Evolutionary conservation across 2,888 invertebrate species (phyloP).

Genomic region (Eremobia ochroleuca): DNA sequence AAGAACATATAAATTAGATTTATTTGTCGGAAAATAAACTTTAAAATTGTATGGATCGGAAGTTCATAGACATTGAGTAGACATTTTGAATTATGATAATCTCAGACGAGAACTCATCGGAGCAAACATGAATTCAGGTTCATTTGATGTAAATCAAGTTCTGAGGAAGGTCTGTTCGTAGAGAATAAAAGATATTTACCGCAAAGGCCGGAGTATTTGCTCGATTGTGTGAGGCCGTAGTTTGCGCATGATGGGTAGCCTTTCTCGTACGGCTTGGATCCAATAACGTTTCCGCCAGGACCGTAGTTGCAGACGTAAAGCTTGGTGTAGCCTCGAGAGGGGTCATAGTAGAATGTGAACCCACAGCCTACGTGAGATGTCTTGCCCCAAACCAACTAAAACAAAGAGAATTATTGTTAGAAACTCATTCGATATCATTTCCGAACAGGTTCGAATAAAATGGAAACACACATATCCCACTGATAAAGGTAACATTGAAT

Average conservation of each 20-base stretch:
- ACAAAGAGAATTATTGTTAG: slow-evolving; percentile 53
- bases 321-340: slow-evolving; percentile 94
- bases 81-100: neutral
- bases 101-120: neutral
- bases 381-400: slow-evolving; percentile 96
- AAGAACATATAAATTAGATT: slow-evolving; percentile 63
- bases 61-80: neutral
- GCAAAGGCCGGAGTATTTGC: slow-evolving; percentile 94
- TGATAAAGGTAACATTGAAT: slow-evolving; percentile 47
- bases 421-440: slow-evolving; percentile 26
- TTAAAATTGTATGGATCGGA: neutral
- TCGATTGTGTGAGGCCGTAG: slow-evolving; percentile 93
- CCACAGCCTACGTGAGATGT: slow-evolving; percentile 97
- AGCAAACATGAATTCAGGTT: neutral
- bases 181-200: slow-evolving; percentile 89
- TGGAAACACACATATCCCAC: slow-evolving; percentile 7
- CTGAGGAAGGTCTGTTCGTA: neutral
- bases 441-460: slow-evolving; percentile 9
- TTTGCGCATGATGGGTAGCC: slow-evolving; percentile 94
- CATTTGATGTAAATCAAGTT: neutral
- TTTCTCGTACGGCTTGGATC: slow-evolving; percentile 94
- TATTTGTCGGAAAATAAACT: slow-evolving; percentile 36
- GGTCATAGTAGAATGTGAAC: slow-evolving; percentile 95
- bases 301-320: slow-evolving; percentile 97
- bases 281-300: slow-evolving; percentile 95